Evolutionary conservation across 2,888 invertebrate genomes (phyloP).

Genomic region (Copidosoma aretas): DNA sequence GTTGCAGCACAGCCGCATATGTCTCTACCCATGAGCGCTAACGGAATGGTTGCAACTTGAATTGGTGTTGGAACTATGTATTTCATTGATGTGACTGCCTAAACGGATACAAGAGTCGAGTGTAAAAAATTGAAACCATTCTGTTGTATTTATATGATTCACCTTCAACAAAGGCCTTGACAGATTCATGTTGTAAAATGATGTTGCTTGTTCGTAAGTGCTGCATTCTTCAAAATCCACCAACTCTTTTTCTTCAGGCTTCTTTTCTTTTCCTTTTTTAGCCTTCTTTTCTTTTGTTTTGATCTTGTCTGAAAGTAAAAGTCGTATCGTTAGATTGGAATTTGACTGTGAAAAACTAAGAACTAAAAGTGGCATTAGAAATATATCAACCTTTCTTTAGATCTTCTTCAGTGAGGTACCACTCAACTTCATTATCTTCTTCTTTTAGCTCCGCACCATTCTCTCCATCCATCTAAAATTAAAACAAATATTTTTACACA

Average conservation of each 20-base stretch:
- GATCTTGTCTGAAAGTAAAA: constrained; percentile 50
- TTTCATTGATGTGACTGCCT: constrained; percentile 85
- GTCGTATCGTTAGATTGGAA: not conserved
- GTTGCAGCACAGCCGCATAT: constrained; percentile 99
- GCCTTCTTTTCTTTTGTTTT: constrained; percentile 55
- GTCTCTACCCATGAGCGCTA: constrained; percentile 89
- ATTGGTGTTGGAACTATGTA: constrained; percentile 96
- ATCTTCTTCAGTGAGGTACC: constrained; percentile 52
- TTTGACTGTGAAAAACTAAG: not conserved
- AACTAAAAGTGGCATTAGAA: not conserved
- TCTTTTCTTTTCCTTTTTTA: constrained; percentile 58
- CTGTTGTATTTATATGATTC: constrained; percentile 23
- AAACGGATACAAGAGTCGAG: constrained; percentile 15
- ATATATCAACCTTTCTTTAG: constrained; percentile 55
- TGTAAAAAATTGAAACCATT: constrained; percentile 6
- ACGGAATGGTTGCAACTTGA: constrained; percentile 93
- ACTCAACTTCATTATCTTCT: constrained; percentile 62
- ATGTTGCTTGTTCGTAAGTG: constrained; percentile 70
- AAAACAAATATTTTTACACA: constrained; percentile 9
- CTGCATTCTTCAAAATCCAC: constrained; percentile 73
- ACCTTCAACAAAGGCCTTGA: constrained; percentile 90
- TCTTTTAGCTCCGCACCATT: constrained; percentile 70
- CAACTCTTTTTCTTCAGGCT: constrained; percentile 63
- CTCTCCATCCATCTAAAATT: constrained; percentile 46
- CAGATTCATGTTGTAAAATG: constrained; percentile 95